A percentile compares a stretch with the other conserved stretches of the same genome.
Conservation (phyloP, 2,797 vertebrate genomes). For the Danio kyathit region DNA sequence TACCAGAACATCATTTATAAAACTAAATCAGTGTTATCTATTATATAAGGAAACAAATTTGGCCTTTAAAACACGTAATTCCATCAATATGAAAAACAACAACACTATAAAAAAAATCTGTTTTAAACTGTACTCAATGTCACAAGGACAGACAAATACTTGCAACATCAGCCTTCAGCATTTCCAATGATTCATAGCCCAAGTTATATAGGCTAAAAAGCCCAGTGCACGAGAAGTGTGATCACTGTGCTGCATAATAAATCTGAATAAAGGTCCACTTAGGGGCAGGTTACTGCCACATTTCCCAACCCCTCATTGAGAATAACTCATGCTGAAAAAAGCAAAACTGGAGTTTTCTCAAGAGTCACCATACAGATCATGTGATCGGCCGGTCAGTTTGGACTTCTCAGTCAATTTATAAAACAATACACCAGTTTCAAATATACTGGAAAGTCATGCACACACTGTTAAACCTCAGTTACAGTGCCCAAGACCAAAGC, state of each 20-base stretch:
- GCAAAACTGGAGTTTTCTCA: background rate
- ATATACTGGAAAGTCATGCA: no score
- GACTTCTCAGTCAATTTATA: slow-evolving; percentile 7
- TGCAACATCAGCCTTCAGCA: background rate
- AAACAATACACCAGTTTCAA: background rate
- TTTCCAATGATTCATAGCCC: slow-evolving; percentile 6
- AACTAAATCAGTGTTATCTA: background rate
- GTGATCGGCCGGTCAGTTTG: background rate
- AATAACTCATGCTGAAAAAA: slow-evolving; percentile 18
- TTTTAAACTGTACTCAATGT: background rate
- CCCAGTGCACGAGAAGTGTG: background rate
- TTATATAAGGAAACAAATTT: background rate
- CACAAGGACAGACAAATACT: background rate
- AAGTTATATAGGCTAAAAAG: background rate
- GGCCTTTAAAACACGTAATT: background rate
- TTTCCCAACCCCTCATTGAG: slow-evolving; percentile 9
- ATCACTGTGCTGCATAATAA: slow-evolving; percentile 10
- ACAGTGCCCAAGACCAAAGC: no score
- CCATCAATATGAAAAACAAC: background rate
- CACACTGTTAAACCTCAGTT: no score
- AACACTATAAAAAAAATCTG: background rate
- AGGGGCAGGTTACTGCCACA: slow-evolving; percentile 16
- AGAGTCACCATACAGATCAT: slow-evolving; percentile 1
- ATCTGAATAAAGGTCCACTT: slow-evolving; percentile 21
- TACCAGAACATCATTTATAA: background rate